These are phyloP conservation scores for Spicauda simplicius DNA, from an alignment of 2,888 invertebrate species.

Conservation along the genomic window DNA sequence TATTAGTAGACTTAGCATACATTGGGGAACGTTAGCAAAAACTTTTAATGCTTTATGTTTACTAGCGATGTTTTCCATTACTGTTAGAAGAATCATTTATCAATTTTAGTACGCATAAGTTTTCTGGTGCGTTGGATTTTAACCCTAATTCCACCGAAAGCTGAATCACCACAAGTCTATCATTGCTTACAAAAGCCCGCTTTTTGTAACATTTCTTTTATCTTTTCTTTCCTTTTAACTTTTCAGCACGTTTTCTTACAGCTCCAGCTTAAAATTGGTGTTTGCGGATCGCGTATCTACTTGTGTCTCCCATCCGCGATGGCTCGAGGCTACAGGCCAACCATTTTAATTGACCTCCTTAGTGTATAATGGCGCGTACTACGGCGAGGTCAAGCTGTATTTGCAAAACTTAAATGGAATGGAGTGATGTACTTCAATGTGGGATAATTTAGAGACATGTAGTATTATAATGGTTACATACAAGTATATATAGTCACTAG, in stretches of 20 bases:
- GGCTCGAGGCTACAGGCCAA: constrained; percentile 1
- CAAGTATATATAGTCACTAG: too few species aligned
- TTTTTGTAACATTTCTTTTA: constrained; percentile 1
- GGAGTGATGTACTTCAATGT: neutral
- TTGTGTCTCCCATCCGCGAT: neutral
- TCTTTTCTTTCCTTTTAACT: neutral
- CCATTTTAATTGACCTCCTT: constrained; percentile 3
- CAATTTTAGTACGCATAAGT: too few species aligned
- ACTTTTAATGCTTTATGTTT: too few species aligned
- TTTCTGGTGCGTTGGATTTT: too few species aligned
- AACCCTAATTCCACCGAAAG: too few species aligned
- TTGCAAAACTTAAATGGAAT: neutral
- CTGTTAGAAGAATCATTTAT: too few species aligned
- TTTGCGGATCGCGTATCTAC: constrained; percentile 3
- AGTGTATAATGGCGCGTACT: constrained; percentile 1
- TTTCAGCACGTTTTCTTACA: neutral
- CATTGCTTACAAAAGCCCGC: too few species aligned
- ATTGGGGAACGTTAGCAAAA: too few species aligned
- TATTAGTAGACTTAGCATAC: too few species aligned
- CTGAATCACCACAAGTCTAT: too few species aligned
- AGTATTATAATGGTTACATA: too few species aligned
- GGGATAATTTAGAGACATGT: neutral
- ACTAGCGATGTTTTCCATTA: too few species aligned
- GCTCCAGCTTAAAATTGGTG: constrained; percentile 1
- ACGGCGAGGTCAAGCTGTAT: neutral